Percentiles rank a stretch among this genome's conserved stretches.
phyloP scores from a whole-genome alignment of 2,888 invertebrate species.

The Clostera curtula region DNA sequence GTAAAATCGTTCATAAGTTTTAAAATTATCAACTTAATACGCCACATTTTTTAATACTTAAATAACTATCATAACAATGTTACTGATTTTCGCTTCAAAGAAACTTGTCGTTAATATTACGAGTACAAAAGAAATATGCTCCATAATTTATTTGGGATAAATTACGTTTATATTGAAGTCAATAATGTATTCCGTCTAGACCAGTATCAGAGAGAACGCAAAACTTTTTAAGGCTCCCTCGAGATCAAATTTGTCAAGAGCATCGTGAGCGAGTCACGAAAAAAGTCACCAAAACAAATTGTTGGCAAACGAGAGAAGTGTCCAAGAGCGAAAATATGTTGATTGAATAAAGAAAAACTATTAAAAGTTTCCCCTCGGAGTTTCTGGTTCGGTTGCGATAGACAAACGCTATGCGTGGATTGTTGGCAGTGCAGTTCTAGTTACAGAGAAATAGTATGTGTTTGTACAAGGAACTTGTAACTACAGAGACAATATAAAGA shows the following conservation, averaged over 20 bases:
- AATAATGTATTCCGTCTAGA: constrained; percentile 50
- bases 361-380: constrained; percentile 61
- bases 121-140: constrained; percentile 4
- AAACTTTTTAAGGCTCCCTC: constrained; percentile 51
- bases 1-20: too few species aligned
- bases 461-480: constrained; percentile 15
- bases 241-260: constrained; percentile 59
- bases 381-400: constrained; percentile 53
- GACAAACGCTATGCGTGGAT: constrained; percentile 48
- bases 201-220: constrained; percentile 35
- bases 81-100: neutral
- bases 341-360: constrained; percentile 74
- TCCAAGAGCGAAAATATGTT: constrained; percentile 70
- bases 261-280: constrained; percentile 47
- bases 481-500: too few species aligned
- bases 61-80: too few species aligned
- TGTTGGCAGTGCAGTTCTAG: constrained; percentile 21
- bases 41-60: too few species aligned
- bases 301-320: constrained; percentile 68
- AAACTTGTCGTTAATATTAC: neutral
- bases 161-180: constrained; percentile 12
- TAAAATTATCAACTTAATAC: too few species aligned
- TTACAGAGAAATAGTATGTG: constrained; percentile 11
- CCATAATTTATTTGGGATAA: constrained; percentile 4
- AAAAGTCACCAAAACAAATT: constrained; percentile 66